Evolutionary conservation across 2,888 invertebrate species (phyloP).

Genomic region (Anaspis maculata): DNA sequence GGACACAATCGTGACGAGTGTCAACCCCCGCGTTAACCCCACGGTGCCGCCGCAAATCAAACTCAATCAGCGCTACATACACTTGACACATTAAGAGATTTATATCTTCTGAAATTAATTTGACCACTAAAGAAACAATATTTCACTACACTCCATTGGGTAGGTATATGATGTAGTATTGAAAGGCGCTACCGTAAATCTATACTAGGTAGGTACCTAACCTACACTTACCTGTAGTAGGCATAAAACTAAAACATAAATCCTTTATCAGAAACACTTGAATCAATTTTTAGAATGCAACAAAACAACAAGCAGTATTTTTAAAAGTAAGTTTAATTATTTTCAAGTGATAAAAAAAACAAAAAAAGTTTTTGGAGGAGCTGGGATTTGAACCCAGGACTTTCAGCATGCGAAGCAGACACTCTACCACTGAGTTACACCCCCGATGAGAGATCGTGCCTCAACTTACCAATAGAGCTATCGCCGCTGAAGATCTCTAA

Average conservation of each 20-base stretch:
- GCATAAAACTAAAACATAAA: slow-evolving; percentile 4
- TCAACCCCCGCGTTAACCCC: slow-evolving; percentile 33
- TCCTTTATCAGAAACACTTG: too few relatives aligned
- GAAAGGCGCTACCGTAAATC: too few relatives aligned
- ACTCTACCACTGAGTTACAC: slow-evolving; percentile 45
- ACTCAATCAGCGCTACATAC: slow-evolving; percentile 29
- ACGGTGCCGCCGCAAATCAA: slow-evolving; percentile 32
- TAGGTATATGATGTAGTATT: too few relatives aligned
- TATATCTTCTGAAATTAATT: too few relatives aligned
- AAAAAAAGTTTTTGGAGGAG: slow-evolving; percentile 28
- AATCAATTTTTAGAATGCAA: too few relatives aligned
- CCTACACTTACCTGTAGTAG: slow-evolving; percentile 11
- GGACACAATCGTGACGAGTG: slow-evolving; percentile 35
- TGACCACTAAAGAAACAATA: too few relatives aligned
- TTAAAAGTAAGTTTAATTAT: background rate
- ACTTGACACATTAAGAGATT: too few relatives aligned
- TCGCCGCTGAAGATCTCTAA: too few relatives aligned
- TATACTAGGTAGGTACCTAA: too few relatives aligned
- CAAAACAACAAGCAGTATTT: too few relatives aligned
- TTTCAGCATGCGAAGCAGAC: slow-evolving; percentile 47
- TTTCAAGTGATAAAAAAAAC: too few relatives aligned
- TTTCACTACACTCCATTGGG: too few relatives aligned
- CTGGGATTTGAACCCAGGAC: slow-evolving; percentile 42
- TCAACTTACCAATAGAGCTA: background rate
- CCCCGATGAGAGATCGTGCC: slow-evolving; percentile 24